Evolutionary conservation across 2,113 vertebrate species (phyloP).

Genomic region (Dasyornis broadbenti): DNA sequence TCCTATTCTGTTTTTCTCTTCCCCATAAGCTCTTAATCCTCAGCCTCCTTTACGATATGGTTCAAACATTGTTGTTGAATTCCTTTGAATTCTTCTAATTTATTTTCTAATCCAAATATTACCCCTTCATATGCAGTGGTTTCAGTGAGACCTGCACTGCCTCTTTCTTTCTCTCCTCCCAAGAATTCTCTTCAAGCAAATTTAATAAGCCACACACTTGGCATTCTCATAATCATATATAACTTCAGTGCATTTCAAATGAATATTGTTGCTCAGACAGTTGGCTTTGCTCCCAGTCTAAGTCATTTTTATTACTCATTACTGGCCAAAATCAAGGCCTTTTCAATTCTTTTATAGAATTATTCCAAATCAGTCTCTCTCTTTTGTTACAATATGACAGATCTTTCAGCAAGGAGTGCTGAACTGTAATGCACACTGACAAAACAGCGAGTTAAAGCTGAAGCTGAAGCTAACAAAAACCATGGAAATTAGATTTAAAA

Average conservation of each 20-base stretch:
- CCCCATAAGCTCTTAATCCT: not conserved
- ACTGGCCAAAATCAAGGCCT: not conserved
- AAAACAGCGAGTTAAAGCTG: not conserved
- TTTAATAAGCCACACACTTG: not conserved
- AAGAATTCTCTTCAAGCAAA: not conserved
- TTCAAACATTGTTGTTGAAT: slow-evolving; percentile 21
- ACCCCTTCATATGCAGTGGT: not conserved
- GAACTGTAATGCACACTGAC: not conserved
- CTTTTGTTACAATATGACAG: not conserved
- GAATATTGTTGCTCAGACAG: not conserved
- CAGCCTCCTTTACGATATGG: not conserved
- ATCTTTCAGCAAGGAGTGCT: not conserved
- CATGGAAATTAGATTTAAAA: slow-evolving; percentile 1
- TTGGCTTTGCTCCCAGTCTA: not conserved
- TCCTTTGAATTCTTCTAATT: slow-evolving; percentile 26
- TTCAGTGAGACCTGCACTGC: not conserved
- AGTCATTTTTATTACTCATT: slow-evolving; percentile 8
- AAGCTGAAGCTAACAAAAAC: not conserved
- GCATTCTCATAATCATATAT: not conserved
- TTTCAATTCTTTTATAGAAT: slow-evolving; percentile 15
- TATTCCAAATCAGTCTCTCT: not conserved
- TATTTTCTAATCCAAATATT: slow-evolving; percentile 26
- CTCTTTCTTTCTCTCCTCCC: not conserved
- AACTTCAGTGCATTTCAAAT: not conserved
- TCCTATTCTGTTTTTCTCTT: not conserved